A percentile compares a stretch with the other conserved stretches of the same genome.
Conservation (phyloP, 1,140 invertebrate genomes). For the Pteromalus puparum region DNA sequence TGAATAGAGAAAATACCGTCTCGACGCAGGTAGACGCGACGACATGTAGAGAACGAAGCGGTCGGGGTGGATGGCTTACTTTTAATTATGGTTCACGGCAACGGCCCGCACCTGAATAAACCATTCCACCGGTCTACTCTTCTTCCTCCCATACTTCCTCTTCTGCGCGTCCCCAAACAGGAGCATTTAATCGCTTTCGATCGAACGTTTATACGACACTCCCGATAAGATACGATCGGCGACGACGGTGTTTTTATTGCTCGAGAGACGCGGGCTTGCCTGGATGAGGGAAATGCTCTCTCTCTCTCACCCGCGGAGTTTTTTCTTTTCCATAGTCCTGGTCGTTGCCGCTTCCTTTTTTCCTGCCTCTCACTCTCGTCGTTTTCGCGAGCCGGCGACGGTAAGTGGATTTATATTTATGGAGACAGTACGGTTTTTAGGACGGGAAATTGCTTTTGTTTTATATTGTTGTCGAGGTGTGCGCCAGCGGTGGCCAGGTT, state of each 20-base stretch:
- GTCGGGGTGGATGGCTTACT: constrained; percentile 58
- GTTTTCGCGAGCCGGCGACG: not conserved
- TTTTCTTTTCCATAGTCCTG: not conserved
- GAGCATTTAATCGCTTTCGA: constrained; percentile 53
- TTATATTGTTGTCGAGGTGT: not conserved
- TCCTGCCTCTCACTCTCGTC: not conserved
- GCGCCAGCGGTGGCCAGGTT: not conserved
- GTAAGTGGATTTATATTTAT: constrained; percentile 54
- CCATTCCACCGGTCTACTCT: constrained; percentile 48
- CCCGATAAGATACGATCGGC: constrained; percentile 52
- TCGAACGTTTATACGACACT: constrained; percentile 51
- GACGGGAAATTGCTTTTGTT: constrained; percentile 45
- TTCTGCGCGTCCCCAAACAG: constrained; percentile 38
- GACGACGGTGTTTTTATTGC: constrained; percentile 49
- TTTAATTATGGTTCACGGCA: constrained; percentile 62
- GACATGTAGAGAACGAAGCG: constrained; percentile 54
- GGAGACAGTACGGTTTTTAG: constrained; percentile 41
- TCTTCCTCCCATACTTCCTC: not conserved
- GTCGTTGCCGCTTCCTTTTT: not conserved
- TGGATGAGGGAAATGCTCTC: constrained; percentile 26
- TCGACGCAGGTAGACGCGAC: constrained; percentile 42
- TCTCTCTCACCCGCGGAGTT: not conserved
- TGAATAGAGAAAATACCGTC: constrained; percentile 2
- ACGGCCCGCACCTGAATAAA: constrained; percentile 64
- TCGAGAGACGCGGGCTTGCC: constrained; percentile 1